phyloP scores from a whole-genome alignment of 2,113 vertebrate species.

The Charadrius vociferus region DNA sequence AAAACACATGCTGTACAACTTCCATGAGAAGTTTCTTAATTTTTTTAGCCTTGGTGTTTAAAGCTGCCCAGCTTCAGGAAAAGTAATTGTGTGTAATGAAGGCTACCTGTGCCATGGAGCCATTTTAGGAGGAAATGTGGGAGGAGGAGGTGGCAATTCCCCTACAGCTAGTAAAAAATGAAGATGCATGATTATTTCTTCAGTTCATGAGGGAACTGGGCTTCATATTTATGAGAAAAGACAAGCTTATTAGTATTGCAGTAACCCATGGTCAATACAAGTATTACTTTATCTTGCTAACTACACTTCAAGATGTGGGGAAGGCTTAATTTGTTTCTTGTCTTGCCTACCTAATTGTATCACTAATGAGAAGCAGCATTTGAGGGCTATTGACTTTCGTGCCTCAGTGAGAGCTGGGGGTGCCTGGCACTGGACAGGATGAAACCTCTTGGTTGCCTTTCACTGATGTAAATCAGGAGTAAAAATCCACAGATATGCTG shows the following conservation, averaged over 20 bases:
- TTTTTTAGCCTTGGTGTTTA: background rate
- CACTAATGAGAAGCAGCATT: background rate
- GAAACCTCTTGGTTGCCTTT: background rate
- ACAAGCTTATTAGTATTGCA: background rate
- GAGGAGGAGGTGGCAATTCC: background rate
- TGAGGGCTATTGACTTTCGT: background rate
- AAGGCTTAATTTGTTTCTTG: background rate
- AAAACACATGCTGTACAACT: background rate
- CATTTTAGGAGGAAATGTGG: background rate
- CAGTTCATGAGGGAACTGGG: background rate
- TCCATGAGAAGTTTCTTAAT: background rate
- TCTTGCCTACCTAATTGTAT: background rate
- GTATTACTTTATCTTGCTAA: background rate
- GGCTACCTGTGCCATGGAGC: background rate
- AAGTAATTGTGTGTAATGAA: background rate
- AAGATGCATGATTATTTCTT: background rate
- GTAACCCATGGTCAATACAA: background rate
- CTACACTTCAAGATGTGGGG: background rate
- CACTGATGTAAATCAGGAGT: background rate
- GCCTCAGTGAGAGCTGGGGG: background rate
- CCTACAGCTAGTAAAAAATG: background rate
- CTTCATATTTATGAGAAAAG: background rate
- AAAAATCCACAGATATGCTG: background rate
- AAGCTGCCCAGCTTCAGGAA: background rate
- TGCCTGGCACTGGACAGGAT: background rate